Conservation (phyloP, 1,140 invertebrate species). For the Psix sp. region DNA sequence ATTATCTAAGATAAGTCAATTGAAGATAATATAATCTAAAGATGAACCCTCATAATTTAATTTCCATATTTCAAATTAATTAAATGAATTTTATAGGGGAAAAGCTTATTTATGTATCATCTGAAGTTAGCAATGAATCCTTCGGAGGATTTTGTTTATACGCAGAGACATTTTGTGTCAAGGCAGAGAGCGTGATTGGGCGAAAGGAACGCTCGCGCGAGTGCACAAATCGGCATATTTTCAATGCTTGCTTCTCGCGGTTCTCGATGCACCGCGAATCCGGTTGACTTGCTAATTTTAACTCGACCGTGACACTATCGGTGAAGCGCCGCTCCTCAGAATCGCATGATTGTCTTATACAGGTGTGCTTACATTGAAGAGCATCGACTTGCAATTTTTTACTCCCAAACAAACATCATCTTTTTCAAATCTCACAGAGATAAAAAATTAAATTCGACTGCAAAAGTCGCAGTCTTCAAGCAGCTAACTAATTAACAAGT, state of each 20-base stretch:
- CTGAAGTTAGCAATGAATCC: not conserved
- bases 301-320: slow-evolving; percentile 71
- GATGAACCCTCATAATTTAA: too few species aligned
- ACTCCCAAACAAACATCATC: slow-evolving; percentile 19
- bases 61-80: too few species aligned
- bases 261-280: slow-evolving; percentile 51
- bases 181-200: not conserved
- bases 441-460: too few species aligned
- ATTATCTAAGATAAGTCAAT: too few species aligned
- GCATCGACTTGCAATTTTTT: slow-evolving; percentile 13
- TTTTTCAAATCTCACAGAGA: too few species aligned
- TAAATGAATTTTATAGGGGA: too few species aligned
- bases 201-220: slow-evolving; percentile 11
- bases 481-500: too few species aligned
- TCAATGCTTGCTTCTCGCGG: slow-evolving; percentile 21
- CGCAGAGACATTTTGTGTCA: slow-evolving; percentile 7
- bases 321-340: slow-evolving; percentile 52
- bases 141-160: not conserved
- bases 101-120: not conserved
- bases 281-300: slow-evolving; percentile 71
- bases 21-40: too few species aligned
- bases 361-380: slow-evolving; percentile 50
- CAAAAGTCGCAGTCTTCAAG: too few species aligned
- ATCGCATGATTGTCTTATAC: slow-evolving; percentile 62
- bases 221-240: slow-evolving; percentile 21